Conservation (phyloP, 2,797 vertebrate species). For the Epinephelus malabaricus region DNA sequence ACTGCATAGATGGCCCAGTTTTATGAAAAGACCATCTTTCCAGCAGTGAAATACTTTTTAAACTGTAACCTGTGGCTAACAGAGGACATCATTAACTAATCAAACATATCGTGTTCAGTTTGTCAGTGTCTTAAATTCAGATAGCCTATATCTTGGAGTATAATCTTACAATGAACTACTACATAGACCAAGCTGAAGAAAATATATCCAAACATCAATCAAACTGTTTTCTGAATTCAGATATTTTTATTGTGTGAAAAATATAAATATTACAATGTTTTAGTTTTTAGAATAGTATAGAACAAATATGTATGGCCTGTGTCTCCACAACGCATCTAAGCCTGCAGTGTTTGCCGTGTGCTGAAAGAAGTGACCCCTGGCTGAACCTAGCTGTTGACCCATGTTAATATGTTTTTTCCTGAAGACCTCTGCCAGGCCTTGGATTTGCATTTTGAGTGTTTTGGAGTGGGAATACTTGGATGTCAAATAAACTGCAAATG, state of each 20-base stretch:
- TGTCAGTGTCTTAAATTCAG: neutral
- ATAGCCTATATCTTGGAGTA: neutral
- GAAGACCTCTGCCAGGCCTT: neutral
- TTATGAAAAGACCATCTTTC: too few species aligned
- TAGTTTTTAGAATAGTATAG: neutral
- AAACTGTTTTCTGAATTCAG: neutral
- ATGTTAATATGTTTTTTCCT: slow-evolving; percentile 13
- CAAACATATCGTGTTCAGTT: neutral
- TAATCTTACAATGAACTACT: neutral
- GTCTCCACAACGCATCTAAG: neutral
- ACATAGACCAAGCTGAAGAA: neutral
- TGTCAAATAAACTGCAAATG: neutral
- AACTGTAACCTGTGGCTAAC: neutral
- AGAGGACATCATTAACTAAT: neutral
- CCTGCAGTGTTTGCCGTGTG: neutral
- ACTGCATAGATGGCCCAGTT: too few species aligned
- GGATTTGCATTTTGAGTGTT: neutral
- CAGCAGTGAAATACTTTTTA: neutral
- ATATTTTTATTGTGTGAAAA: neutral
- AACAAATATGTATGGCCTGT: too few species aligned
- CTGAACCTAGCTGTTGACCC: slow-evolving; percentile 29
- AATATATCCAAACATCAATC: neutral
- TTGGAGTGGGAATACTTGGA: neutral
- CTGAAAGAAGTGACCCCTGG: slow-evolving; percentile 30
- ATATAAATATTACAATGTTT: neutral